Conservation (phyloP, 1,140 invertebrate genomes). For the Rhysida immarginata region DNA sequence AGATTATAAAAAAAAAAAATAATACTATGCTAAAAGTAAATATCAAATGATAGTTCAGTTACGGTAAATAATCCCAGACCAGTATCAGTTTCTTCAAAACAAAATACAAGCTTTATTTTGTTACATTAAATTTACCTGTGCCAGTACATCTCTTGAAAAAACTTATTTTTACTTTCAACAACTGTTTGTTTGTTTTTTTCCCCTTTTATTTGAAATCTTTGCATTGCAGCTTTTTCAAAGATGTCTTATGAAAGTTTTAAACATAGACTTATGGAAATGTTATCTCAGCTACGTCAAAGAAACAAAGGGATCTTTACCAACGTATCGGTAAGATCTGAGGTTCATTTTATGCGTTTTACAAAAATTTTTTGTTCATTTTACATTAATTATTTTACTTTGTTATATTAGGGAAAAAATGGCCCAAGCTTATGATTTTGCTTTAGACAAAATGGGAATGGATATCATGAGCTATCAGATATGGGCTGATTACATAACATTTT, state of each 20-base stretch:
- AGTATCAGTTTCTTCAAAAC: no score
- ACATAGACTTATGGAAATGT: slow-evolving; percentile 96
- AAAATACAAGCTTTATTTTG: no score
- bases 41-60: no score
- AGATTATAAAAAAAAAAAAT: no score
- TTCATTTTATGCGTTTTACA: not conserved
- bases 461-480: slow-evolving; percentile 89
- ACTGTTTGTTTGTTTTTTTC: no score
- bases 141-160: no score
- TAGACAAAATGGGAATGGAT: slow-evolving; percentile 98
- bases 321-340: slow-evolving; percentile 66
- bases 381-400: not conserved
- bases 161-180: no score
- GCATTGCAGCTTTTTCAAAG: slow-evolving; percentile 81
- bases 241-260: slow-evolving; percentile 93
- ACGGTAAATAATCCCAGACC: no score
- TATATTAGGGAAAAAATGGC: slow-evolving; percentile 92
- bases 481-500: slow-evolving; percentile 94
- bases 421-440: slow-evolving; percentile 96
- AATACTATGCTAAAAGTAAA: no score
- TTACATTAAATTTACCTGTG: no score
- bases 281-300: slow-evolving; percentile 97
- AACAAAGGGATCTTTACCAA: slow-evolving; percentile 80
- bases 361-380: not conserved
- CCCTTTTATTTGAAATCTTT: no score